These are phyloP conservation scores for Uropsilus gracilis DNA, from an alignment of 2,113 vertebrate genomes.

Conservation along the genomic window DNA sequence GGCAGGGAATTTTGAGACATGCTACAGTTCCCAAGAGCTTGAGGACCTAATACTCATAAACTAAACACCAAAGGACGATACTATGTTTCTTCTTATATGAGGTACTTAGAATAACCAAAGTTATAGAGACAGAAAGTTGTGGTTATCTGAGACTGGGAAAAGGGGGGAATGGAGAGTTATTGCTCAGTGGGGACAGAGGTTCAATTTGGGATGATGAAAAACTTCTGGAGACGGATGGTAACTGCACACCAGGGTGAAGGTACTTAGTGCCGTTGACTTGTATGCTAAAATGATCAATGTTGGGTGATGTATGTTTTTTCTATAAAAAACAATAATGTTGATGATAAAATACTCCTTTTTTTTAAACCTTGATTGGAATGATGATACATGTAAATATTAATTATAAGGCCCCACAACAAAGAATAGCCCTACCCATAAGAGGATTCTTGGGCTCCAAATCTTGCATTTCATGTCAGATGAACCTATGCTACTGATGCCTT, in stretches of 20 bases:
- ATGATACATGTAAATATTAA: neutral
- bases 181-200: neutral
- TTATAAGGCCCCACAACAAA: neutral
- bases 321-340: neutral
- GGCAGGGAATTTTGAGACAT: neutral
- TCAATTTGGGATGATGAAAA: too few relatives aligned
- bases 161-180: neutral
- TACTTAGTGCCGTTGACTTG: neutral
- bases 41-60: neutral
- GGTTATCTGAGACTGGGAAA: neutral
- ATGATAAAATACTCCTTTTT: neutral
- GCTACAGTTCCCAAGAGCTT: neutral
- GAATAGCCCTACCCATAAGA: neutral
- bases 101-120: too few relatives aligned
- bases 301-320: neutral
- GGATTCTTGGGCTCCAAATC: neutral
- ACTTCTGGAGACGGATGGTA: too few relatives aligned
- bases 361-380: neutral
- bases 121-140: too few relatives aligned
- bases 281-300: conserved; percentile 3
- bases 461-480: neutral
- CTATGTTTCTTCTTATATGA: too few relatives aligned
- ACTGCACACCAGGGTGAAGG: too few relatives aligned
- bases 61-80: neutral
- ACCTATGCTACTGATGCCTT: neutral